A percentile compares a stretch with the other conserved stretches of the same genome.
phyloP scores from a whole-genome alignment of 2,113 vertebrate genomes.

The Pluvialis apricaria region DNA sequence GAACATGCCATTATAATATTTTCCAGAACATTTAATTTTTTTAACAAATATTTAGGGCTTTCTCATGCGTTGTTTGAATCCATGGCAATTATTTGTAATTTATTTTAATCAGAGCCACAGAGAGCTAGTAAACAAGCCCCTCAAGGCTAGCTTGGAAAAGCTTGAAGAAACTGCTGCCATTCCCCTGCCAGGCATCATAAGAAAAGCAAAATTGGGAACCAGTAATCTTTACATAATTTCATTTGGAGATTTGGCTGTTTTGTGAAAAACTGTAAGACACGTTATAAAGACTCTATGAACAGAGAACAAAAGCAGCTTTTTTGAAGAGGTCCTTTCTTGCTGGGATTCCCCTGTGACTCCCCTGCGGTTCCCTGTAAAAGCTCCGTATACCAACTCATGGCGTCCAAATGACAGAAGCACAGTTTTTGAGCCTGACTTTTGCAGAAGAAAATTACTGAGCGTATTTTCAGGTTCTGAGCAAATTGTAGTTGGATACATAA shows the following conservation, averaged over 20 bases:
- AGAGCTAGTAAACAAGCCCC: not conserved
- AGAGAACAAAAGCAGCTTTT: not conserved
- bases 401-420: not conserved
- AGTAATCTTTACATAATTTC: not conserved
- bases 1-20: not conserved
- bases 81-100: conserved; percentile 16
- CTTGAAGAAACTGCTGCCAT: not conserved
- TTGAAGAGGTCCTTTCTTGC: not conserved
- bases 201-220: not conserved
- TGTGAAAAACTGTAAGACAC: not conserved
- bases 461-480: not conserved
- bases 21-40: conserved; percentile 26
- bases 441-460: not conserved
- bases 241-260: not conserved
- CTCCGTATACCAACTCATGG: not conserved
- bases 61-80: not conserved
- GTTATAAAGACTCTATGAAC: not conserved
- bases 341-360: not conserved
- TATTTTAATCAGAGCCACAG: conserved; percentile 22
- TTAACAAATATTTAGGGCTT: not conserved
- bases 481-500: not conserved
- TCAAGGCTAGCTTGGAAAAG: conserved; percentile 2
- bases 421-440: not conserved
- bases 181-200: not conserved
- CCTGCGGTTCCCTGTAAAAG: not conserved